These are phyloP conservation scores for Rotaria sp. DNA, from an alignment of 2,888 invertebrate species.

Conservation along the genomic window DNA sequence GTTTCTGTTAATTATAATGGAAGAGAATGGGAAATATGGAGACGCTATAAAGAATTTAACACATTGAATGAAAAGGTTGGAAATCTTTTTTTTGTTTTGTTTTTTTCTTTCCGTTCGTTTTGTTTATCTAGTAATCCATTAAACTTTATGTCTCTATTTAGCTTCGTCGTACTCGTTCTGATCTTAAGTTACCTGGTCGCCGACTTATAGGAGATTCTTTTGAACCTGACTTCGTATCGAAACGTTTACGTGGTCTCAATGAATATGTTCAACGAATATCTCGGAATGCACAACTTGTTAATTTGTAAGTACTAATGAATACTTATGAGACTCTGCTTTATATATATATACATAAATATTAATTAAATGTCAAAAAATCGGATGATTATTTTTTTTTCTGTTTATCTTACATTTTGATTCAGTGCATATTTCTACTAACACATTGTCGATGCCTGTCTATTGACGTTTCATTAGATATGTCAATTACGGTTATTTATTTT, in stretches of 20 bases:
- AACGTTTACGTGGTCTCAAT: constrained; percentile 26
- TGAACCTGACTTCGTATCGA: constrained; percentile 31
- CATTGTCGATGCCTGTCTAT: not conserved
- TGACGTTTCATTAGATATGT: not conserved
- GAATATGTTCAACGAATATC: constrained; percentile 27
- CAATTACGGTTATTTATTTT: not conserved
- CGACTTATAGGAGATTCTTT: constrained; percentile 36
- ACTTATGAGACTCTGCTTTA: too few species aligned
- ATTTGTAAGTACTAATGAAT: not conserved
- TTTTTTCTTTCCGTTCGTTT: not conserved
- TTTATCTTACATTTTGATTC: not conserved
- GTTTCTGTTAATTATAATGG: not conserved
- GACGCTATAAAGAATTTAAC: constrained; percentile 41
- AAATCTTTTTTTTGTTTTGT: not conserved
- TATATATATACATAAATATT: too few species aligned
- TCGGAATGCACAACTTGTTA: constrained; percentile 6
- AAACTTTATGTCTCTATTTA: not conserved
- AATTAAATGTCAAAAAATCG: too few species aligned
- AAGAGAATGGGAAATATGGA: not conserved
- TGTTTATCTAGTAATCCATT: not conserved
- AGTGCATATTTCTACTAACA: not conserved
- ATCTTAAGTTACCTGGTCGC: constrained; percentile 33
- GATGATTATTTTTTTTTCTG: not conserved
- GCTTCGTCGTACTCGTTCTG: constrained; percentile 24
- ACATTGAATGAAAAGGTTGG: constrained; percentile 29